Conservation (phyloP, 2,888 invertebrate species). For the Chrysolina haemoptera region DNA sequence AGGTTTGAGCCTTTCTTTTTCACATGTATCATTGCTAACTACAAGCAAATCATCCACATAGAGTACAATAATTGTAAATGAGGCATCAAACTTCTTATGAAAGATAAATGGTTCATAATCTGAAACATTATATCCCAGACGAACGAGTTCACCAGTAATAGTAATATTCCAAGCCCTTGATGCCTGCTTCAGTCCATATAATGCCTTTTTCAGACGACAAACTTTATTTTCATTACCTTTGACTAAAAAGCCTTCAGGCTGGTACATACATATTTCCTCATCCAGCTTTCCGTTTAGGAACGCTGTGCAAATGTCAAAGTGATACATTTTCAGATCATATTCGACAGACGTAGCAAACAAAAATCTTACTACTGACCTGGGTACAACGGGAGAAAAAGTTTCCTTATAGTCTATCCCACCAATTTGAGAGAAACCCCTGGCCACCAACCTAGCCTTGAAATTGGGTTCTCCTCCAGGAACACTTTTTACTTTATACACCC, state of each 20-base stretch:
- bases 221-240: constrained; percentile 21
- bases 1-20: not conserved
- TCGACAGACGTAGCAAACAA: constrained; percentile 26
- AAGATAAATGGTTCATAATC: constrained; percentile 29
- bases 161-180: constrained; percentile 31
- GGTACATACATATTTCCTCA: constrained; percentile 31
- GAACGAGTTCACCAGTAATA: constrained; percentile 1
- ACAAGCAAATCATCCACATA: constrained; percentile 33
- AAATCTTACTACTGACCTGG: constrained; percentile 5
- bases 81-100: not conserved
- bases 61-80: constrained; percentile 13
- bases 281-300: constrained; percentile 34
- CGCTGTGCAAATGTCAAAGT: constrained; percentile 31
- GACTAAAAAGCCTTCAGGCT: constrained; percentile 29
- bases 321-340: constrained; percentile 15
- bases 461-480: not conserved
- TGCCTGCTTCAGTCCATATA: constrained; percentile 38
- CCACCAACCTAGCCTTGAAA: constrained; percentile 56
- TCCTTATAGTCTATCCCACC: constrained; percentile 25
- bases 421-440: constrained; percentile 55
- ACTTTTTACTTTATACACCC: not conserved
- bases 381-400: constrained; percentile 33
- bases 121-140: constrained; percentile 1
- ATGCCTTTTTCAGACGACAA: constrained; percentile 27
- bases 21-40: not conserved